Evolutionary conservation across 2,888 invertebrate species (phyloP).

Genomic region (Odontothrips loti): DNA sequence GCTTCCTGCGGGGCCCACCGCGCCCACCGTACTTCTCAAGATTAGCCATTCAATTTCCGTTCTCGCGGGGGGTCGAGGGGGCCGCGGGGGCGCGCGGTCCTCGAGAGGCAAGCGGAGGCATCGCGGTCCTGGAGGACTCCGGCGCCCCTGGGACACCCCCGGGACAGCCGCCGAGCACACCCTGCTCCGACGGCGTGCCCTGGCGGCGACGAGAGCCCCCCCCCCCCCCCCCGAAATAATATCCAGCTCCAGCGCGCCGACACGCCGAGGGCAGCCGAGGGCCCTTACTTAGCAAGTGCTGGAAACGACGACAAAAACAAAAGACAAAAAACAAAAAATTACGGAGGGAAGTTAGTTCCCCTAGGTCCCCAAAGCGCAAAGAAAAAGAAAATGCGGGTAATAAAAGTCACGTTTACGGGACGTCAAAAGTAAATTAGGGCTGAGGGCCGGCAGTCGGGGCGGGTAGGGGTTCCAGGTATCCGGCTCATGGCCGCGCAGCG

Average conservation of each 20-base stretch:
- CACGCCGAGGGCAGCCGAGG: not conserved
- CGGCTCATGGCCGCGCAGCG: not conserved
- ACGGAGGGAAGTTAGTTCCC: not conserved
- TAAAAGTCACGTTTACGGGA: not conserved
- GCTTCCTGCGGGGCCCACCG: no score
- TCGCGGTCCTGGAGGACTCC: no score
- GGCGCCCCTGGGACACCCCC: no score
- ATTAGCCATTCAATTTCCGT: conserved; percentile 6
- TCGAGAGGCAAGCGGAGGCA: no score
- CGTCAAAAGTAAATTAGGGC: not conserved
- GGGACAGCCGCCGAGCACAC: no score
- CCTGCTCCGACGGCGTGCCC: no score
- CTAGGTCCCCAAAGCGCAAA: not conserved
- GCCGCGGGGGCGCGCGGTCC: no score
- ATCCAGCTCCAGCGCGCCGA: no score
- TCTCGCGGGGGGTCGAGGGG: not conserved
- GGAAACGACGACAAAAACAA: not conserved
- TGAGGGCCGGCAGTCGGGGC: no score
- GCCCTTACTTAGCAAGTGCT: not conserved
- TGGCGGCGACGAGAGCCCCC: no score
- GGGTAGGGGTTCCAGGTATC: no score
- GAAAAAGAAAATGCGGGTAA: not conserved
- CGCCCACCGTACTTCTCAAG: not conserved
- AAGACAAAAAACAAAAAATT: not conserved
- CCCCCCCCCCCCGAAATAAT: no score